Conservation (phyloP, 1,140 invertebrate genomes). For the Melanaphis sacchari region DNA sequence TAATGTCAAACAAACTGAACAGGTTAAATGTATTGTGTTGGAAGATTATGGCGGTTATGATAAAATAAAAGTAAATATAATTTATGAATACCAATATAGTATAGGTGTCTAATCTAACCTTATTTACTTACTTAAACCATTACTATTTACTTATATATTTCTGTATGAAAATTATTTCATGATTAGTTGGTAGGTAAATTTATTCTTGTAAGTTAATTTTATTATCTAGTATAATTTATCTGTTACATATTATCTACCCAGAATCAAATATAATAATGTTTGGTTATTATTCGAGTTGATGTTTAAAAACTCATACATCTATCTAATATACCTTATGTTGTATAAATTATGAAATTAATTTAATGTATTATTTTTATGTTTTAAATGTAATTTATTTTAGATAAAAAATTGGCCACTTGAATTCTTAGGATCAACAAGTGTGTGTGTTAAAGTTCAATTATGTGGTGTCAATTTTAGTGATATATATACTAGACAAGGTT, state of each 20-base stretch:
- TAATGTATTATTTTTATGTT: background rate
- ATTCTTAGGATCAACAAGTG: constrained; percentile 63
- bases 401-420: constrained; percentile 60
- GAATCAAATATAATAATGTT: background rate
- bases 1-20: constrained; percentile 12
- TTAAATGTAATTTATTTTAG: constrained; percentile 11
- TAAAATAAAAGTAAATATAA: constrained; percentile 60
- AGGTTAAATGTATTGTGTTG: constrained; percentile 60
- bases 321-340: background rate
- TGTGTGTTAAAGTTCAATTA: constrained; percentile 67
- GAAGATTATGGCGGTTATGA: constrained; percentile 62
- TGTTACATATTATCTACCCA: no score
- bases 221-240: background rate
- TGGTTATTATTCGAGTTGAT: background rate
- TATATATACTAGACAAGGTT: constrained; percentile 65
- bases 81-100: background rate
- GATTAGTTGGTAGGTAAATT: background rate
- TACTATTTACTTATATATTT: background rate
- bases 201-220: no score
- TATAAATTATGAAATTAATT: background rate
- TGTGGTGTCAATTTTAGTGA: constrained; percentile 69
- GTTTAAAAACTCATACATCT: background rate
- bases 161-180: background rate
- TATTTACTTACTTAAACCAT: background rate
- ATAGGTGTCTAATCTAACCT: background rate